Base-by-base conservation (phyloP, 2,113 vertebrate genomes). In the Malurus alboscapulatus region DNA sequence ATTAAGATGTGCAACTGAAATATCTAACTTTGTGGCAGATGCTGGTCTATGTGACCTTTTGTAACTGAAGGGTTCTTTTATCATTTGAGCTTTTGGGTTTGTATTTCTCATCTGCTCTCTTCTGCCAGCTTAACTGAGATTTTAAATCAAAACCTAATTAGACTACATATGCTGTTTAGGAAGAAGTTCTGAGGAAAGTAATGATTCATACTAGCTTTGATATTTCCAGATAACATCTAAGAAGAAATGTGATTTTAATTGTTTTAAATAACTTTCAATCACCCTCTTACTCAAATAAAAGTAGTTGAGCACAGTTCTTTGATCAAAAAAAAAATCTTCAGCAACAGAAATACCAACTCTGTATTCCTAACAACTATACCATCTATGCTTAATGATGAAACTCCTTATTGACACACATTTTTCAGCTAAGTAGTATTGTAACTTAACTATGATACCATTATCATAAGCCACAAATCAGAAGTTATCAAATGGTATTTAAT, bases 81-180 rank as follows among this genome's bases (percentile, higher is more conserved):
- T 92, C 80, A 75, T 57, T 84, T 76, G 42, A 94, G 91, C 87
- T 94, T 94, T 91, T 58, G 62, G 67, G 58, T 92, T 95, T 21
- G 0, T 82, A 83, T 87, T 92, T 93, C 81, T 96, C 84, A 94
- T 96, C 58, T 89, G 71, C 78, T 95, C 54, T 85, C 79, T 87
- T 89, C 84, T 92, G 89, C 66, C 89, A 89, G 81, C 62, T 76
- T 92, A 87, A 79, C 9, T 6, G 74, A 92, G 81, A 93, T 57
- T 79, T 94, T 93, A 94, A 91, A 85, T 84, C 87, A 93, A 96
- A 95, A 79, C 51, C 87, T 84, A 93, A 96, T 94, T 91, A 96
- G 77, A 89, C 61, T 94, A 89, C 84, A 91, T 91, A 93, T 89
- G 89, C 89, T 96, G 91, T 92, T 96, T 87, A 87, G 78, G 78